Evolutionary conservation across 2,888 invertebrate species (phyloP), one percentile per base, ranked within the genome.

Genomic region (Germaria angustata): DNA sequence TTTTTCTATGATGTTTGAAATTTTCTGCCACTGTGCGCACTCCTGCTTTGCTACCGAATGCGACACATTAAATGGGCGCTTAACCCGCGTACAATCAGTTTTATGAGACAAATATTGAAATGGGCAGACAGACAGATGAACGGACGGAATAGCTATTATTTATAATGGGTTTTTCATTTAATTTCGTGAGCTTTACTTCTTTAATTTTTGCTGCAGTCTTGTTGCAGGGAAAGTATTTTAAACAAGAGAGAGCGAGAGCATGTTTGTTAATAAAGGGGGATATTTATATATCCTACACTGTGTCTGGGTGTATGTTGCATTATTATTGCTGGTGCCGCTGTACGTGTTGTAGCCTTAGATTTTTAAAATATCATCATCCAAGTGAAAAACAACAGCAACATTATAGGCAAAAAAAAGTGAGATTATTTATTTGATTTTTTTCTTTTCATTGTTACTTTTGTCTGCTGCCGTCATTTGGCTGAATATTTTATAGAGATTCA

Each of bases 341-440:
- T 65, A 36, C 17, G 57, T 55, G 41, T 61, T 69, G 53, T 44
- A 53, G 22, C 57, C 73, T 51, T 77, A 76, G 20, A 73, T 77
- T 77, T 73, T 78, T 51, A 59, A 61, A 78, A 81, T 84, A 86
- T 86, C 87, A 84, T 85, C 86, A 53, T 32, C 82, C 78, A 75
- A 73, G 63, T 55, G 61, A 73, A 76, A 76, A 81, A 69, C 76
- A 68, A 36, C 66, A 59, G 57, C 57, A 66, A 49, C 28, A 57
- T 44, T 55, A 44, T 55, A 49, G 39, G 57, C 68, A 61, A 66
- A 72, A 61, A 69, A 79, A 77, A 72, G 65, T 79, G 65, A 69
- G 68, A 65, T 63, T 53, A 53, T 63, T 63, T 66, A 59, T 49
- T 68, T 65, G 24, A 41, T 57, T 76, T 80, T 63, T 61, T 57